Base-by-base conservation (phyloP, 2,797 vertebrate species). In the Propithecus perrieri region DNA sequence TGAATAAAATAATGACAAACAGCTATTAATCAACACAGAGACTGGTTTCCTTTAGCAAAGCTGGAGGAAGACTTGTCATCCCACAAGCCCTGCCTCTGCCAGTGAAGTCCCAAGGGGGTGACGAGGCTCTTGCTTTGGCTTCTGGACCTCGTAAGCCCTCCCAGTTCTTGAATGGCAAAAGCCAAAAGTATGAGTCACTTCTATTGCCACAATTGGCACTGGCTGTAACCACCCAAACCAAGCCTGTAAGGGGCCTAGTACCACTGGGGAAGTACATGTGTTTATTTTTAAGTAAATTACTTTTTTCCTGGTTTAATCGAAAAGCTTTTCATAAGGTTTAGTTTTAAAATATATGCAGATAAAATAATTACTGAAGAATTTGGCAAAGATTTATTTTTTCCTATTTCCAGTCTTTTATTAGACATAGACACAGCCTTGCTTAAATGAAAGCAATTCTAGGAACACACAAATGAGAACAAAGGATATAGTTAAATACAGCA, bases 311-410 rank as follows among this genome's bases (percentile, higher is more conserved):
- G 61, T 63, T 94, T 92, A 71, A 86, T 79, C 3, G 53, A 84
- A 63, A 84, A 79, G 41, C 20, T 83, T 89, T 91, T 96, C 38
- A 53, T 86, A 46, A 71, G 28, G 59, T 78, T 89, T 87, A 20
- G 2, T 69, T 91, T 69, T 80, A 85, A 85, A 85, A 15, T 17
- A 41, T 78, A 38, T 74, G 41, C 48, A 93, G 78, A 93, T 69
- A 72, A 20, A 24, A 22, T 59, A 43, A 96, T 95, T n/a, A 72
- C 93, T 7, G 38, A 94, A 1, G 69, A 43, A 92, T 98, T 96
- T 95, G 91, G 98, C 94, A 96, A 97, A 97, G 91, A 88, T 89
- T 96, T 28, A 33, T 92, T 72, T 61, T 79, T 67, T 69, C 41
- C 57, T 55, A n/a, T 61, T 65, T 92, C 8, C 17, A 67, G 74